phyloP scores from a whole-genome alignment of 2,113 vertebrate genomes.

The Phyllopteryx taeniolatus region DNA sequence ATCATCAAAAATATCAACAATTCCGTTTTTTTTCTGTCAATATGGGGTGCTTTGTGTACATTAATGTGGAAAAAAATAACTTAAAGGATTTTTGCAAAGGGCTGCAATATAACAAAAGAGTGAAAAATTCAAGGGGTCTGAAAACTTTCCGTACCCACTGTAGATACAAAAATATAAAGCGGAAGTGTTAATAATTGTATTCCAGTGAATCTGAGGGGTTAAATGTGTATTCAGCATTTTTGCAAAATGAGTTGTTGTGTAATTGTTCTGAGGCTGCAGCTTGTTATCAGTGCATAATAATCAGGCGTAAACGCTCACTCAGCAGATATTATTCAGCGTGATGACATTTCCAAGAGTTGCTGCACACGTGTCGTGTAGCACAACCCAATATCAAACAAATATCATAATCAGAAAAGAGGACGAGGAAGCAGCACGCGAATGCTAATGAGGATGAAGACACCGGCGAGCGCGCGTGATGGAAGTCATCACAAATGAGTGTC shows the following conservation, averaged over 20 bases:
- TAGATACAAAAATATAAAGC: neutral
- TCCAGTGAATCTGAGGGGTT: neutral
- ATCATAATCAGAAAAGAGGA: neutral
- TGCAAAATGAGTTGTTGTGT: neutral
- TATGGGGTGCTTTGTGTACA: too few species aligned
- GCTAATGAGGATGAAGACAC: neutral
- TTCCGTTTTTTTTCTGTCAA: too few species aligned
- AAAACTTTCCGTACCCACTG: too few species aligned
- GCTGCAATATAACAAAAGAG: too few species aligned
- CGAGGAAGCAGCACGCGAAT: neutral
- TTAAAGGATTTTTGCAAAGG: too few species aligned
- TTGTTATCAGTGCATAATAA: conserved; percentile 13
- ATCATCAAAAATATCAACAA: too few species aligned
- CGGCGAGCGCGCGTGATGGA: neutral
- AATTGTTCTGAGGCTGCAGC: conserved; percentile 4
- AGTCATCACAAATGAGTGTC: conserved; percentile 1
- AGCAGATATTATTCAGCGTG: conserved; percentile 1
- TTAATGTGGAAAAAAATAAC: neutral
- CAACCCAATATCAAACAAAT: neutral
- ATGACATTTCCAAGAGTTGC: conserved; percentile 7
- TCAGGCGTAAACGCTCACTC: neutral
- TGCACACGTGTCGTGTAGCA: neutral
- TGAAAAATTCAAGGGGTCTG: too few species aligned
- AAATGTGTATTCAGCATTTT: neutral
- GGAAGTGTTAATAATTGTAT: neutral